A percentile compares a stretch with the other conserved stretches of the same genome.
Conservation (phyloP, 1,140 invertebrate genomes). For the Bombus fervidus region DNA sequence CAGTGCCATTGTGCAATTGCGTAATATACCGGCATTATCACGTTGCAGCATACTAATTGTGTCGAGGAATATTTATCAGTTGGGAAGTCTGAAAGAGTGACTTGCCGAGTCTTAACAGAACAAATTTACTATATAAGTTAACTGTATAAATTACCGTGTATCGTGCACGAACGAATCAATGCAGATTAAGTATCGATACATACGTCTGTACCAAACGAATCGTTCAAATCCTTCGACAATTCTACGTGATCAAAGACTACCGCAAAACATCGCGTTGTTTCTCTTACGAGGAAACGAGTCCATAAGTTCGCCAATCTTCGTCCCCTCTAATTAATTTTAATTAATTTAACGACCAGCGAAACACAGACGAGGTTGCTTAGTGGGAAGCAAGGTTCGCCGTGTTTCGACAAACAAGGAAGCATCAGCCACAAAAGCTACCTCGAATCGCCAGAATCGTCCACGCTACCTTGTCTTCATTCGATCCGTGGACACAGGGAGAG, state of each 20-base stretch:
- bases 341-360: neutral
- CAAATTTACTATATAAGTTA: neutral
- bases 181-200: too few relatives aligned
- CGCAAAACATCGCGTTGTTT: neutral
- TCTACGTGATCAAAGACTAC: too few relatives aligned
- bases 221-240: too few relatives aligned
- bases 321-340: neutral
- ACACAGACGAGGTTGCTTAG: neutral
- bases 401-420: neutral
- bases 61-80: conserved; percentile 27
- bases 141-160: too few relatives aligned
- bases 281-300: too few relatives aligned
- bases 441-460: neutral
- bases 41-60: conserved; percentile 12
- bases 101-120: neutral
- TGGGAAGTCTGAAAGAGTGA: neutral
- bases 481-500: neutral
- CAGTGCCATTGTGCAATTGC: conserved; percentile 20
- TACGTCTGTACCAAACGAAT: too few relatives aligned
- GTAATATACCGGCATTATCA: conserved; percentile 4
- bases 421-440: too few relatives aligned
- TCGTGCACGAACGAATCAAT: too few relatives aligned
- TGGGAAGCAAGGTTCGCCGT: neutral
- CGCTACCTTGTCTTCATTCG: neutral
- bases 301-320: too few relatives aligned